Evolutionary conservation across 2,888 invertebrate genomes (phyloP), one percentile per base, ranked within the genome.

Genomic region (Drosophila neotestacea): DNA sequence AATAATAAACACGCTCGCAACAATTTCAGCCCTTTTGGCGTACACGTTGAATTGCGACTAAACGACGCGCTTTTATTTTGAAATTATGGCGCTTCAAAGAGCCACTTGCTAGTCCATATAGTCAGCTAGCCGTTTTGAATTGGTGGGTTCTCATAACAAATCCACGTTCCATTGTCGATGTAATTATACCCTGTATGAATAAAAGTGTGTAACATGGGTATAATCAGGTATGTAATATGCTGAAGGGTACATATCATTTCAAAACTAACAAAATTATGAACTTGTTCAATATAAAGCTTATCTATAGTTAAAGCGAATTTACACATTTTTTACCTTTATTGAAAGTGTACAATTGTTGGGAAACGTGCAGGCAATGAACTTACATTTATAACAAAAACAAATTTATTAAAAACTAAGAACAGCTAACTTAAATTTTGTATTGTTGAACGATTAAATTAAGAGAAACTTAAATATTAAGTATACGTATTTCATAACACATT

Each of bases 21-120:
- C 27, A 27, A 44, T 59, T 71, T 41, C 84, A 69, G 84, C 84
- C 86, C 89, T 83, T 70, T 77, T 69, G 80, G 71, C 64, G 42
- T 66, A 77, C 71, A 74, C 70, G 89, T 66, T 88, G 81, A 75
- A 84, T 68, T 70, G 70, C 84, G 88, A 84, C 84, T 84, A 72
- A 88, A 68, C 80, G 70, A 64, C 62, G 60, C 73, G 81, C 62
- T 73, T 82, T 88, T 77, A 52, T 73, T 88, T 84, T 76, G 78
- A 88, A 86, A 75, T 86, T 77, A 77, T 84, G 71, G 84, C 84
- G 73, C 70, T 77, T 60, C 80, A 70, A 79, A 71, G 50, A 70
- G 71, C 68, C 66, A 64, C 27, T 61, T 59, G 59, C 47, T 32
- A 28, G 11, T 11, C 27, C 11, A 47, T 10, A 47, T 61, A 70